Conservation (phyloP, 1,140 invertebrate species). For the Drosophila insularis region DNA sequence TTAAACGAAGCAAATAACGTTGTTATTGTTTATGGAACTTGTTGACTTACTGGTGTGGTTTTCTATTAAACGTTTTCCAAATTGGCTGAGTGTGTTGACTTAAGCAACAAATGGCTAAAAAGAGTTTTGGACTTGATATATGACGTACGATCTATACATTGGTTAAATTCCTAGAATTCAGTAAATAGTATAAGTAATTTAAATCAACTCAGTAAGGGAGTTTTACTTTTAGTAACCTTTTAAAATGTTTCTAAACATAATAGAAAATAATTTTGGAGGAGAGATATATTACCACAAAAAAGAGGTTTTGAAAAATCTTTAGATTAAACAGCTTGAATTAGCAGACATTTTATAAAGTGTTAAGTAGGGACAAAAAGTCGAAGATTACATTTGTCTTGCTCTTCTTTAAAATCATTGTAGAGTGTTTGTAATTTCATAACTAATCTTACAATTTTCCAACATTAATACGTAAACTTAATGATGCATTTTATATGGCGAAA, state of each 20-base stretch:
- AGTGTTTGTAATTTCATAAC: background rate
- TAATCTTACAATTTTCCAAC: background rate
- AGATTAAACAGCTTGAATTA: no score
- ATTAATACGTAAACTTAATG: constrained; percentile 44
- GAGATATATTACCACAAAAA: no score
- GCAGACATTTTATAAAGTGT: no score
- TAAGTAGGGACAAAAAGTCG: no score
- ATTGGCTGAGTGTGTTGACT: background rate
- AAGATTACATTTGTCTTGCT: no score
- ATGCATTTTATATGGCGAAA: constrained; percentile 34
- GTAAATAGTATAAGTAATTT: no score
- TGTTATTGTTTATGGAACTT: constrained; percentile 13
- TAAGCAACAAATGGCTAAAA: background rate
- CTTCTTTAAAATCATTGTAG: background rate
- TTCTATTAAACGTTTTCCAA: background rate
- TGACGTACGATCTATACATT: background rate
- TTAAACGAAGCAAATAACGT: background rate
- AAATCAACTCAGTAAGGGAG: no score
- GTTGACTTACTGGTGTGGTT: constrained; percentile 16
- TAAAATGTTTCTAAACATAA: no score
- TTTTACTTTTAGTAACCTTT: no score
- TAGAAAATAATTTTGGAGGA: no score
- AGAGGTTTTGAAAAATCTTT: no score
- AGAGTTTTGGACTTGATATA: background rate
- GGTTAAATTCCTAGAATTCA: no score